Base-by-base conservation (phyloP, 2,113 vertebrate species). In the Paramisgurnus dabryanus region DNA sequence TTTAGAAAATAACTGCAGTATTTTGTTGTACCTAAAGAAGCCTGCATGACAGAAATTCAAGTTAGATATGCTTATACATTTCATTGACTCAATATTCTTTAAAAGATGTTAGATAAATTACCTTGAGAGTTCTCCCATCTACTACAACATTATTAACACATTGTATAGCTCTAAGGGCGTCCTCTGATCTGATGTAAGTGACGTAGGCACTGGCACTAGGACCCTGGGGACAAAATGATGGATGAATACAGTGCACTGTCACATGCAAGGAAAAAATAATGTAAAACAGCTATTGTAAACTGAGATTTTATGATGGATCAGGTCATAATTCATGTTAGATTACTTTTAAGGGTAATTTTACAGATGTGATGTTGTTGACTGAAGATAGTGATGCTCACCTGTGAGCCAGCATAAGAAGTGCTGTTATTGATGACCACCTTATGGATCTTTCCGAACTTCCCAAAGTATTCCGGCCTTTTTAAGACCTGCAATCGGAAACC, bases 361-460 rank as follows among this genome's bases (percentile, higher is more conserved):
- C 27, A 34, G 27, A 34, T 34, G 27, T 34, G 3, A 34, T 34
- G 27, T 34, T 34, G 27, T 34, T 34, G 27, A 34, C 1, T 4
- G 15, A 27, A 43, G 12, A 53, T 8, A 15, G 5, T 4, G 2
- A 8, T 39, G 41, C 34, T 90, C 88, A 96, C 95, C 94, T 97
- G 95, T 92, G 95, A 96, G 88, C 95, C 95, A 87, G 95, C 95
- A 86, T 96, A 96, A 82, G 95, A 96, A 72, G 95, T 96, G 91
- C 95, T 96, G 92, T 95, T 96, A 92, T 96, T 96, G 91, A 96
- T 96, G 80, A 96, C 95, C 87, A 96, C 95, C 93, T 96, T 96
- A 87, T 96, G 95, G 91, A 96, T 96, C 94, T 96, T 96, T 86
- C 95, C 95, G 90, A 96, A 96, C 90, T 96, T 96, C 82, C 95